Evolutionary conservation across 2,113 vertebrate species (phyloP).

Genomic region (Micronycteris hirsuta): DNA sequence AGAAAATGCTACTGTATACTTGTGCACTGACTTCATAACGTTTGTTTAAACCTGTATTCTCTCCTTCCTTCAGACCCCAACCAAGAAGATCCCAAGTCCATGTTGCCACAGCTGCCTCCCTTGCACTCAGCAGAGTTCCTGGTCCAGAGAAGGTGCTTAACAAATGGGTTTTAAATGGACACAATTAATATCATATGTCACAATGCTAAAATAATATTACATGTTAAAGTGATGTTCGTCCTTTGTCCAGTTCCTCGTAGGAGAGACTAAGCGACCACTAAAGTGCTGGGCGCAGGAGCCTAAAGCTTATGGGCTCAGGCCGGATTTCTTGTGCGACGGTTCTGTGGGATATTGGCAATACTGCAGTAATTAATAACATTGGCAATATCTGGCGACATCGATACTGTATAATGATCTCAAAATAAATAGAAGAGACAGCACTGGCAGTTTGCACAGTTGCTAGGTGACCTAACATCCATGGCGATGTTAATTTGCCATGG

Average conservation of each 20-base stretch:
- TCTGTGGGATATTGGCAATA: neutral
- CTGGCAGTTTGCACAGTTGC: neutral
- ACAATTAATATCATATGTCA: neutral
- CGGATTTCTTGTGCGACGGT: neutral
- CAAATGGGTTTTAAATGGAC: neutral
- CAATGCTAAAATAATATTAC: neutral
- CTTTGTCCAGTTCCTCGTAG: neutral
- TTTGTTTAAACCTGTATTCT: neutral
- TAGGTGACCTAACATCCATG: neutral
- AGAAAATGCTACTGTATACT: neutral
- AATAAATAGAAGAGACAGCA: neutral
- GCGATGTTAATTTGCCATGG: neutral
- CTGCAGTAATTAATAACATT: neutral
- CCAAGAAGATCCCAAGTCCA: neutral
- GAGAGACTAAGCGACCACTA: neutral
- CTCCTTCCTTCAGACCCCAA: neutral
- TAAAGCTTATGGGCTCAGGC: neutral
- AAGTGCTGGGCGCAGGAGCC: neutral
- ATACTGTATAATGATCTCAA: neutral
- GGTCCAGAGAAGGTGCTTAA: neutral
- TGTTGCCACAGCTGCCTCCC: rapidly evolving
- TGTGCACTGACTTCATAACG: neutral
- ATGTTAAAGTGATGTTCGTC: neutral
- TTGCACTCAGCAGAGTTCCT: neutral
- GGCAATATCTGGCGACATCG: neutral